Conservation (phyloP, 2,888 invertebrate genomes). For the Polydesmus complanatus region DNA sequence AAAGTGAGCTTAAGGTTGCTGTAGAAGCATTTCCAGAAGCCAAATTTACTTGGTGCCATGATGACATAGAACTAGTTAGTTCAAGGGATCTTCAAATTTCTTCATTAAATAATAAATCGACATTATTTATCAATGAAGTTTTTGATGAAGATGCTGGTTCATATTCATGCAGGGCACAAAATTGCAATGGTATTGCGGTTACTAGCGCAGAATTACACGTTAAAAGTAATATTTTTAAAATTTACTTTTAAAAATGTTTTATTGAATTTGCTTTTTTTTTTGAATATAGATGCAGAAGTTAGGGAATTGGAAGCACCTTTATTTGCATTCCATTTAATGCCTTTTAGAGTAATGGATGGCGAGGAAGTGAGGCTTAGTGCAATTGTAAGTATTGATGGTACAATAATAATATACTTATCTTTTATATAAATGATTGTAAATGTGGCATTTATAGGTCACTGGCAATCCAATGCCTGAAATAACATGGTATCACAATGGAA, state of each 20-base stretch:
- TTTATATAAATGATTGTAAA: background rate
- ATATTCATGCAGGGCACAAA: conserved; percentile 77
- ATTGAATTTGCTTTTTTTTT: background rate
- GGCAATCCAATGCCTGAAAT: conserved; percentile 44
- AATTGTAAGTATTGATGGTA: conserved; percentile 29
- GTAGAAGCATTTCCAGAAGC: conserved; percentile 64
- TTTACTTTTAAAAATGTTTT: background rate
- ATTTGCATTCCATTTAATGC: conserved; percentile 56
- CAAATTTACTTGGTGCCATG: conserved; percentile 75
- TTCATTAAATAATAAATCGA: conserved; percentile 61
- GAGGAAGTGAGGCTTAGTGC: conserved; percentile 63
- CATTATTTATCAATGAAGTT: conserved; percentile 58
- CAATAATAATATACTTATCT: background rate
- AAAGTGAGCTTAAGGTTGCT: conserved; percentile 59
- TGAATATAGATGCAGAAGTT: conserved; percentile 36
- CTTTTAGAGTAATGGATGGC: conserved; percentile 74
- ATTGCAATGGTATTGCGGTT: conserved; percentile 76
- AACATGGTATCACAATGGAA: conserved; percentile 62
- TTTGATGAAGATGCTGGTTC: conserved; percentile 54
- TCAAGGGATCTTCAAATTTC: conserved; percentile 52
- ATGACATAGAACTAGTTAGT: conserved; percentile 54
- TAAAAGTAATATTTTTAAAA: conserved; percentile 17
- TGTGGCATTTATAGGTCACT: conserved; percentile 10
- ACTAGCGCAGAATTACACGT: conserved; percentile 49
- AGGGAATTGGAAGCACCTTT: conserved; percentile 54